Percentiles rank a stretch among this genome's conserved stretches.
These are phyloP conservation scores for Lasioglossum morio DNA, from an alignment of 2,888 invertebrate species.

Conservation along the genomic window DNA sequence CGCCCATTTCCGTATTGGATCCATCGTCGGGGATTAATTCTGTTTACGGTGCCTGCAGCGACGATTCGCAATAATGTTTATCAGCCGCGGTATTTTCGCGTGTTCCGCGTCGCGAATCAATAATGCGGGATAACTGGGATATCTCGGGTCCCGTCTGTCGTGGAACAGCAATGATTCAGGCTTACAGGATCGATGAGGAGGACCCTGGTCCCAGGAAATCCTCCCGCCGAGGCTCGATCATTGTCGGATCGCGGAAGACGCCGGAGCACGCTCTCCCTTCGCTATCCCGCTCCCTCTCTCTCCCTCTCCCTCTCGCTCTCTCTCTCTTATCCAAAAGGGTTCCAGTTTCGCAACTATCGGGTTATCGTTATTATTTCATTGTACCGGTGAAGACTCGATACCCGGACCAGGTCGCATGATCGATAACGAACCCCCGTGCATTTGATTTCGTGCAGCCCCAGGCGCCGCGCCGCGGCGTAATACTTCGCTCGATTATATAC, in stretches of 20 bases:
- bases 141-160: neutral
- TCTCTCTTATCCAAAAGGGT: neutral
- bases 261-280: neutral
- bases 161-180: conserved; percentile 11
- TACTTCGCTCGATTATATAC: conserved; percentile 19
- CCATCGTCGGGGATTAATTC: conserved; percentile 2
- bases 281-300: neutral
- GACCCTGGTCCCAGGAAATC: neutral
- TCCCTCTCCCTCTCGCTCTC: neutral
- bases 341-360: conserved; percentile 14
- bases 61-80: conserved; percentile 13
- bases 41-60: conserved; percentile 14
- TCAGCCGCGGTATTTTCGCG: conserved; percentile 4
- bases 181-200: neutral
- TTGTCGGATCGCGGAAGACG: conserved; percentile 1
- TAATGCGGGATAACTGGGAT: conserved; percentile 2
- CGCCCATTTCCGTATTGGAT: neutral
- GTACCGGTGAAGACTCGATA: neutral
- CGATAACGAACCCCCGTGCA: neutral
- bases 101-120: conserved; percentile 5
- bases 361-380: conserved; percentile 15
- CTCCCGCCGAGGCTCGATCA: neutral
- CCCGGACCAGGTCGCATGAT: neutral
- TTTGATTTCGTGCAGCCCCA: conserved; percentile 12
- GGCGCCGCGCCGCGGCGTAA: neutral